Conservation (phyloP, 1,140 invertebrate genomes). For the Ctenoplectra terminalis region DNA sequence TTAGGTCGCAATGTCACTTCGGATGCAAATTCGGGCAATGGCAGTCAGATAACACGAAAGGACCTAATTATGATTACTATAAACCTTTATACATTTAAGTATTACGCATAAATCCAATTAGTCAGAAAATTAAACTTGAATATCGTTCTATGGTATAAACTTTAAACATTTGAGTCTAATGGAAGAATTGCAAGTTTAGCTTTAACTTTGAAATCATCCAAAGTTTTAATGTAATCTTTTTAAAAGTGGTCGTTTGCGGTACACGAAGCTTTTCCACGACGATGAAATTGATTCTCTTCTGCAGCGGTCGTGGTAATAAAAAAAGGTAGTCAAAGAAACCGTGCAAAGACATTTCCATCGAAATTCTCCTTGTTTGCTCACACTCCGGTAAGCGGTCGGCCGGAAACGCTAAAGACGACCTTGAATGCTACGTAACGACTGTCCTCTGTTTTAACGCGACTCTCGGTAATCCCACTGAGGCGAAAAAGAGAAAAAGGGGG, state of each 20-base stretch:
- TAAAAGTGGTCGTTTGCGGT: neutral
- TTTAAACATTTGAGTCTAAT: neutral
- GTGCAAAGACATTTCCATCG: slow-evolving; percentile 1
- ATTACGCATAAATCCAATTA: too few species aligned
- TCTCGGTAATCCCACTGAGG: neutral
- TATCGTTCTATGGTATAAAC: neutral
- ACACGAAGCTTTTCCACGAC: neutral
- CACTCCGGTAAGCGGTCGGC: neutral
- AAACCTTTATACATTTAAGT: too few species aligned
- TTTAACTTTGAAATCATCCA: neutral
- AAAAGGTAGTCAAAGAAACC: neutral
- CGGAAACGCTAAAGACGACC: slow-evolving; percentile 3
- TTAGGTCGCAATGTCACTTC: too few species aligned
- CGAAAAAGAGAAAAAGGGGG: neutral
- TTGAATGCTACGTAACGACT: slow-evolving; percentile 7
- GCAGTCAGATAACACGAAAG: too few species aligned
- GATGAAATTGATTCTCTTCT: neutral
- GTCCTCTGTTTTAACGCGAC: neutral
- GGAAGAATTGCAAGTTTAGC: neutral
- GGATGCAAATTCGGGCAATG: too few species aligned
- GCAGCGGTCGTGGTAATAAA: neutral
- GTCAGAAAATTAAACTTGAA: too few species aligned
- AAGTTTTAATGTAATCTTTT: slow-evolving; percentile 1
- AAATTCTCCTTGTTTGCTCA: slow-evolving; percentile 12
- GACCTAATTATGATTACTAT: too few species aligned